A percentile compares a stretch with the other conserved stretches of the same genome.
These are phyloP conservation scores for Amazona guildingii DNA, from an alignment of 2,113 vertebrate genomes.

Conservation along the genomic window DNA sequence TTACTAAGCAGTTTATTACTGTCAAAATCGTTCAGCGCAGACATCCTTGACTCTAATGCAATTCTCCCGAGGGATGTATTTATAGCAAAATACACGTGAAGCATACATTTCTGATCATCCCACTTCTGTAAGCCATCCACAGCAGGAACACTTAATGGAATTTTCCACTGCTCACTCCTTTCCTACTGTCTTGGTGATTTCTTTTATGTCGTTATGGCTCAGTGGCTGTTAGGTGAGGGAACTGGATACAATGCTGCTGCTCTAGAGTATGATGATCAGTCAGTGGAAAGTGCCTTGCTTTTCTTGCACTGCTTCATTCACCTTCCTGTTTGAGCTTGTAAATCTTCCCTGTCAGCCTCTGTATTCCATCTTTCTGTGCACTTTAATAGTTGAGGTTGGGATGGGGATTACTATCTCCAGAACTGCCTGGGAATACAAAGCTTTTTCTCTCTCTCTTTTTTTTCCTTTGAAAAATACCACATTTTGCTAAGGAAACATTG, in stretches of 20 bases:
- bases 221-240: slow-evolving; percentile 38
- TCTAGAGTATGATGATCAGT: neutral
- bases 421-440: neutral
- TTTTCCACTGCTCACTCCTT: slow-evolving; percentile 44
- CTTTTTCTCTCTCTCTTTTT: neutral
- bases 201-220: slow-evolving; percentile 56
- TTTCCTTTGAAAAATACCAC: neutral
- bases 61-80: slow-evolving; percentile 15
- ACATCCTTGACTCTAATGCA: slow-evolving; percentile 49
- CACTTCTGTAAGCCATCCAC: slow-evolving; percentile 14
- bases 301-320: neutral
- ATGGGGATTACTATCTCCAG: neutral
- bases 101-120: slow-evolving; percentile 37
- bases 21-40: slow-evolving; percentile 61
- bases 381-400: neutral
- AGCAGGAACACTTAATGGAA: slow-evolving; percentile 54
- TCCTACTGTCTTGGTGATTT: neutral
- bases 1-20: slow-evolving; percentile 63
- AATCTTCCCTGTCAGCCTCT: slow-evolving; percentile 1
- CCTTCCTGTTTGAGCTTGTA: slow-evolving; percentile 24
- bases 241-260: slow-evolving; percentile 16
- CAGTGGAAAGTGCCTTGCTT: slow-evolving; percentile 25
- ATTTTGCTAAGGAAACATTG: neutral
- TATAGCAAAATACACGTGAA: slow-evolving; percentile 24
- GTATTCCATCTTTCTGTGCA: neutral